These are phyloP conservation scores for Propsilocerus akamusi DNA, from an alignment of 1,140 invertebrate genomes.

Conservation along the genomic window DNA sequence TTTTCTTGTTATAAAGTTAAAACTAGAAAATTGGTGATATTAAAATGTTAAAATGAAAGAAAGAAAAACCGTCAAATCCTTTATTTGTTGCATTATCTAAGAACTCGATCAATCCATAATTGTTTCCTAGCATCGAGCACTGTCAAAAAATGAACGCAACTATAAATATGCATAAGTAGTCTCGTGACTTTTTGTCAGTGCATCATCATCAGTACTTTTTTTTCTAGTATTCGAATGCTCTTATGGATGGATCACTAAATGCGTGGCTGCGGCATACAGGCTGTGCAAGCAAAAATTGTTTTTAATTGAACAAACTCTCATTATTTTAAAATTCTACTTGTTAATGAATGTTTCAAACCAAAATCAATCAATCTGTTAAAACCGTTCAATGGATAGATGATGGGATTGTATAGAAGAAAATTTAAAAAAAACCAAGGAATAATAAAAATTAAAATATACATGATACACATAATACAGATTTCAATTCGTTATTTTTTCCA, in stretches of 20 bases:
- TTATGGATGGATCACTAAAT: slow-evolving; percentile 10
- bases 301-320: not conserved
- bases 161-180: too few relatives aligned
- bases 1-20: too few relatives aligned
- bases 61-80: not conserved
- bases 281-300: slow-evolving; percentile 23
- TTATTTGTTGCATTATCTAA: slow-evolving; percentile 1
- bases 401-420: too few relatives aligned
- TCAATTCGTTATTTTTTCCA: too few relatives aligned
- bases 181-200: not conserved
- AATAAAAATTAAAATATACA: too few relatives aligned
- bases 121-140: not conserved
- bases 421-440: too few relatives aligned
- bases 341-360: too few relatives aligned
- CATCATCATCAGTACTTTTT: not conserved
- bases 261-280: slow-evolving; percentile 27
- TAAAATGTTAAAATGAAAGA: not conserved
- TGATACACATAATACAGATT: too few relatives aligned
- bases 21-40: not conserved
- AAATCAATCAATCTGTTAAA: too few relatives aligned
- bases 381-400: too few relatives aligned
- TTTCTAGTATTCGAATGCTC: not conserved
- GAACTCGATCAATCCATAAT: not conserved
- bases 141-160: not conserved
- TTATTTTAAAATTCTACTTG: too few relatives aligned